Base-by-base conservation (phyloP, 2,797 vertebrate species). In the Tadarida brasiliensis region DNA sequence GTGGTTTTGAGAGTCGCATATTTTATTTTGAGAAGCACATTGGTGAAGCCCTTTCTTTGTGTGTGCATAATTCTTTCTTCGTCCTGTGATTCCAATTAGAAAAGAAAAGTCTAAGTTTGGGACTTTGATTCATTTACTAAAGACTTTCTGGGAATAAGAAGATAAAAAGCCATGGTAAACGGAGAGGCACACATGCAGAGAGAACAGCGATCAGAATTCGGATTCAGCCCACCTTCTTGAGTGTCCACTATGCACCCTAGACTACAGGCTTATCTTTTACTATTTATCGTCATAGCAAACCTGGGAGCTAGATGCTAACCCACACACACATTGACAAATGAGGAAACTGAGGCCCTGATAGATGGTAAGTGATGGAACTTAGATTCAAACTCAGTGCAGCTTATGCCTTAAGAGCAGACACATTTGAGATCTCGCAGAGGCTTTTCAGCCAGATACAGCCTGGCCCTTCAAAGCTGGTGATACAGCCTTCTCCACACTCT, bases 361-460 rank as follows among this genome's bases (percentile, higher is more conserved):
- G 20, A 22, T 17, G 81, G 17, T 80, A 86, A 61, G 14, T 30
- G 57, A 28, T 20, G 2, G 39, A 65, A n/a, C 49, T 87, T 85
- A 71, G 73, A 68, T 51, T 77, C 49, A 57, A 39, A 49, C 57
- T 63, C 47, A 63, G 11, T 70, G 7, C 1, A 39, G 19, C 67
- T 71, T 24, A 51, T 24, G 14, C 51, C 33, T 88, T 54, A 80
- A 76, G 83, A 71, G 35, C 44, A 63, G 44, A 22, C 1, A 4
- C 8, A 3, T 20, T 77, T 67, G 77, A 56, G 12, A 15, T 80
- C 39, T 12, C 59, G n/a, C 80, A 85, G 57, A 87, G 24, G 9
- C 89, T 78, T 78, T 87, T 59, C 51, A 82, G 86, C 63, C 88
- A 35, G 65, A 86, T 78, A 89, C 30, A 51, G 28, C 26, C 56